Evolutionary conservation across 64 coral and sea anemone genomes (phyloP), one percentile per base, ranked within the genome.

Genomic region (Porites lutea): DNA sequence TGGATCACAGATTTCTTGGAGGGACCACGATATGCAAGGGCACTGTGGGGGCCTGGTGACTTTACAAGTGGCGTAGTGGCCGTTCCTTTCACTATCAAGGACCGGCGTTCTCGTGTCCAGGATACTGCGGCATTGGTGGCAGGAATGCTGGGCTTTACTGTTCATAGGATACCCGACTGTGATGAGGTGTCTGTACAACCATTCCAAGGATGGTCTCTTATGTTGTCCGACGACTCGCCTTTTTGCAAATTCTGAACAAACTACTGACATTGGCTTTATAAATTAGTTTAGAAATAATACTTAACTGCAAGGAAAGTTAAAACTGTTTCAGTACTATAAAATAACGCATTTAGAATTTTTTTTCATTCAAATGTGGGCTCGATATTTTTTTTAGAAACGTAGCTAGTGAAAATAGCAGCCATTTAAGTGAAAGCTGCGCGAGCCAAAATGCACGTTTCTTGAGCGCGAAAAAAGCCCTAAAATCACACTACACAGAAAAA

Each of bases 111-210:
- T 9, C 4, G 53, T 18, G 27, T 82, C 5, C 79, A 52, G 48
- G 92, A 94, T 52, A 74, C 76, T 19, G 92, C 86, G 21, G 54
- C 86, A 47, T 20, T 89, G 4, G 78, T 89, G 7, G 92, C 86
- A 71, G 92, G 92, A 59, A 88, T 89, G 86, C 15, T 89, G 63
- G 92, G 92, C 37, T 94, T 89, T 43, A 94, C 78, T 16, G 37
- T 89, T 6, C 79, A 75, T 57, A 45, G 87, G 20, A 57, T 5
- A 21, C n/a, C 68, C 21, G 22, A 72, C 19, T 22, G 23, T 15
- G 50, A 72, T 12, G 67, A 58, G 21, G 65, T 77, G 8, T 79
- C 85, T 79, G 85, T 93, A 8, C 91, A 93, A 66, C 91, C 91
- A 16, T 93, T 88, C 19, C 91, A 88, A 72, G 91, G 91, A 6